Evolutionary conservation across 2,113 vertebrate species (phyloP).

Genomic region (Crotophaga sulcirostris): DNA sequence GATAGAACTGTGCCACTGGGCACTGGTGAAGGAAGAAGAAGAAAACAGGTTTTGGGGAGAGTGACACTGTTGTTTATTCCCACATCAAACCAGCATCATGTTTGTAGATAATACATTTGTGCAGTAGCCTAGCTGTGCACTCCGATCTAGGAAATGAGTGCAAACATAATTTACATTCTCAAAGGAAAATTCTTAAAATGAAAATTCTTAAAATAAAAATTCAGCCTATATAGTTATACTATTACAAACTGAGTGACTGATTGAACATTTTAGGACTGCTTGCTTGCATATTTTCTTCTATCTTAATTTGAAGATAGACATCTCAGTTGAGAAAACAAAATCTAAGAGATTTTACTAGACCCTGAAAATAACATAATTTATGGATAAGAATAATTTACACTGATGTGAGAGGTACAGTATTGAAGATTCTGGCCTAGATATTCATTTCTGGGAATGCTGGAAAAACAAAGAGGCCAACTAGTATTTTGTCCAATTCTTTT

Average conservation of each 20-base stretch:
- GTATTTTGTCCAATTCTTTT: neutral
- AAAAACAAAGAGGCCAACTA: neutral
- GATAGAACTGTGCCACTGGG: neutral
- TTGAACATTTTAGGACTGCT: neutral
- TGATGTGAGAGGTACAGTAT: neutral
- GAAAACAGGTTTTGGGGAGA: neutral
- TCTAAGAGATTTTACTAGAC: neutral
- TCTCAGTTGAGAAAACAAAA: neutral
- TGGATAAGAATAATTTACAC: neutral
- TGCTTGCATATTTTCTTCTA: neutral
- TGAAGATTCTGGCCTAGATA: neutral
- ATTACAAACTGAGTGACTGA: neutral
- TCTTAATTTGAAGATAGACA: neutral
- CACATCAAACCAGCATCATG: neutral
- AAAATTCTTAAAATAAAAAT: too few species aligned
- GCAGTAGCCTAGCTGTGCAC: neutral
- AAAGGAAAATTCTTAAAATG: neutral
- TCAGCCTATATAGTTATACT: neutral
- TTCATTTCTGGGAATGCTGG: neutral
- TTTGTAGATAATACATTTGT: neutral
- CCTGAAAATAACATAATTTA: neutral
- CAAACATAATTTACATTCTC: neutral
- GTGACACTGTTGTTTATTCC: accelerated
- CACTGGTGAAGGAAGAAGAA: neutral
- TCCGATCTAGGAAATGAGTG: accelerated